Conservation (phyloP, 1,140 invertebrate genomes). For the Probaryconus sp. region DNA sequence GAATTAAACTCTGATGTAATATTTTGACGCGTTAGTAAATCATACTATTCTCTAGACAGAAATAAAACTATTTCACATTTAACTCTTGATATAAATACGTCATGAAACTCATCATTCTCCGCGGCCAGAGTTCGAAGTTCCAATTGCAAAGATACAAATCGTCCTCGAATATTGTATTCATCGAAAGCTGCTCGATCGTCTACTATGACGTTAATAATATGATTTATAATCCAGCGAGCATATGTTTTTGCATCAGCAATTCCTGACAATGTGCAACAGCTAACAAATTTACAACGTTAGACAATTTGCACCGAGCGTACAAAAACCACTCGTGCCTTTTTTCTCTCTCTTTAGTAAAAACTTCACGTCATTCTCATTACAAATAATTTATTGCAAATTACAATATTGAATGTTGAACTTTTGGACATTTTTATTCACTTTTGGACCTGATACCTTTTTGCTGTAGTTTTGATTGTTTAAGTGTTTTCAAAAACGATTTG, state of each 20-base stretch:
- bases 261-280: not conserved
- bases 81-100: constrained; percentile 23
- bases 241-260: not conserved
- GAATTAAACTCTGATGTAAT: too few species aligned
- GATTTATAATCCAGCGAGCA: constrained; percentile 1
- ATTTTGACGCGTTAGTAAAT: not conserved
- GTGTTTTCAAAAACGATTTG: too few species aligned
- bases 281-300: too few species aligned
- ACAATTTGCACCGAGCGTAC: too few species aligned
- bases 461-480: too few species aligned
- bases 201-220: constrained; percentile 8
- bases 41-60: not conserved
- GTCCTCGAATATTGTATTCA: constrained; percentile 31
- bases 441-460: too few species aligned
- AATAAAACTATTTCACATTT: constrained; percentile 12
- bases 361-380: too few species aligned
- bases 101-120: constrained; percentile 4
- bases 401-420: too few species aligned
- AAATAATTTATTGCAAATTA: too few species aligned
- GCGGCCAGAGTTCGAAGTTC: constrained; percentile 37
- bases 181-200: constrained; percentile 18
- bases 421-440: too few species aligned
- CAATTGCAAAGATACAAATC: constrained; percentile 34
- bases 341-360: too few species aligned
- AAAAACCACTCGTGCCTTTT: too few species aligned